Evolutionary conservation across 2,797 vertebrate genomes (phyloP).

Genomic region (Anabas testudineus): DNA sequence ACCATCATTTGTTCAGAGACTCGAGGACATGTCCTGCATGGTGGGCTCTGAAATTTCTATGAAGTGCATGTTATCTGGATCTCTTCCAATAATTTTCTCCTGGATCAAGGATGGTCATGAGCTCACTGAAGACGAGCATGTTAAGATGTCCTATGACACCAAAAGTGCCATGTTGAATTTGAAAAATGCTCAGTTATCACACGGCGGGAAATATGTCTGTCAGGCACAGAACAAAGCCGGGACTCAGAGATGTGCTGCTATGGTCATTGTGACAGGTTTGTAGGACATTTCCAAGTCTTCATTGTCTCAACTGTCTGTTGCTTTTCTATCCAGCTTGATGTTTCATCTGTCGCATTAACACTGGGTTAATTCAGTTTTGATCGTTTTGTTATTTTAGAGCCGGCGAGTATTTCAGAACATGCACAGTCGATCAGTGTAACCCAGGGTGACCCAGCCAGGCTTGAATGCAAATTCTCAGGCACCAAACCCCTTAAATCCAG

Average conservation of each 20-base stretch:
- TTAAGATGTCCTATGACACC: slow-evolving; percentile 91
- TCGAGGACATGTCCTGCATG: slow-evolving; percentile 89
- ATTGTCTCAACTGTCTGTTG: slow-evolving; percentile 18
- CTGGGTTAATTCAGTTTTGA: slow-evolving; percentile 4
- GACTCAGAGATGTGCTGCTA: slow-evolving; percentile 90
- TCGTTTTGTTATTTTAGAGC: slow-evolving; percentile 82
- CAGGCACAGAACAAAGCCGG: slow-evolving; percentile 95
- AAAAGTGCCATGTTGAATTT: slow-evolving; percentile 88
- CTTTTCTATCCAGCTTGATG: slow-evolving; percentile 38
- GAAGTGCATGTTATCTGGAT: slow-evolving; percentile 91
- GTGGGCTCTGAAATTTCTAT: slow-evolving; percentile 90
- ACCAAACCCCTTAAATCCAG: slow-evolving; percentile 88
- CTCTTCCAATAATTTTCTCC: slow-evolving; percentile 90
- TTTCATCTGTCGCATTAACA: slow-evolving; percentile 36
- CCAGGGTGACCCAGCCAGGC: slow-evolving; percentile 88
- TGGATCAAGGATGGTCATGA: slow-evolving; percentile 94
- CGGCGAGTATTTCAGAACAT: slow-evolving; percentile 89
- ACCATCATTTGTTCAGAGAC: slow-evolving; percentile 91
- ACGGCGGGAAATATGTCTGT: slow-evolving; percentile 94
- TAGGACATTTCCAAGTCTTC: slow-evolving; percentile 57
- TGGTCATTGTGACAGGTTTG: slow-evolving; percentile 94
- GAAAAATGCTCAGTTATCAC: slow-evolving; percentile 89
- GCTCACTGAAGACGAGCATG: slow-evolving; percentile 89
- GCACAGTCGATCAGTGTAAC: slow-evolving; percentile 91
- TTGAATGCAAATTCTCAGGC: slow-evolving; percentile 93